A percentile compares a stretch with the other conserved stretches of the same genome.
These are phyloP conservation scores for Drosophila prosaltans DNA, from an alignment of 1,140 invertebrate species.

Conservation along the genomic window DNA sequence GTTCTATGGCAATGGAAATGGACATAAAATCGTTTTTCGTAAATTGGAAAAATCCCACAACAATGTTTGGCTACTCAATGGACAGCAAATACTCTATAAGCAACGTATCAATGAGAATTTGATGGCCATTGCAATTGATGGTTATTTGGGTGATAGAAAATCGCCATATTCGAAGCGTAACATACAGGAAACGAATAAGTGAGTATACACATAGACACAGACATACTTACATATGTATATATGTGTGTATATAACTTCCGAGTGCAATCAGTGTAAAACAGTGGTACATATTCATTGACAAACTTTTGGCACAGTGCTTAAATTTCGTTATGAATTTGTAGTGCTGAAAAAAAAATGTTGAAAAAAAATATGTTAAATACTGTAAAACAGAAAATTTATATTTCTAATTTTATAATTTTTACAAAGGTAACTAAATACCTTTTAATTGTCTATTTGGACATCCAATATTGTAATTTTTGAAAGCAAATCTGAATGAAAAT, in stretches of 20 bases:
- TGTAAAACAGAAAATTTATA: no score
- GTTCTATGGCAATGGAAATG: conserved; percentile 78
- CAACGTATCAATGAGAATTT: conserved; percentile 79
- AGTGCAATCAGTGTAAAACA: conserved; percentile 1
- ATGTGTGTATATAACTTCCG: neutral
- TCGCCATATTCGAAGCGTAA: conserved; percentile 82
- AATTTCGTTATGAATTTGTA: no score
- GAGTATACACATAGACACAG: conserved; percentile 36
- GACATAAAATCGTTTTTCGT: conserved; percentile 83
- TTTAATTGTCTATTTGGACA: no score
- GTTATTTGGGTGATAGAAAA: conserved; percentile 82
- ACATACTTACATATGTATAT: no score
- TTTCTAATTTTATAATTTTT: no score
- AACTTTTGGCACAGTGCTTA: neutral
- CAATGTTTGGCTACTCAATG: conserved; percentile 83
- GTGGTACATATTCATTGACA: neutral
- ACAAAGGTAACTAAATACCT: no score
- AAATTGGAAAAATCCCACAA: conserved; percentile 85
- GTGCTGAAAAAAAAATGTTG: no score
- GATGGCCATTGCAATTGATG: conserved; percentile 82
- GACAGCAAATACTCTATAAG: conserved; percentile 80
- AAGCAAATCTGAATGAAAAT: no score
- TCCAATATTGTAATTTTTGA: no score
- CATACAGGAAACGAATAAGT: conserved; percentile 83
- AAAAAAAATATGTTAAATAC: no score